phyloP scores from a whole-genome alignment of 2,797 vertebrate genomes.

The Danionella dracula region DNA sequence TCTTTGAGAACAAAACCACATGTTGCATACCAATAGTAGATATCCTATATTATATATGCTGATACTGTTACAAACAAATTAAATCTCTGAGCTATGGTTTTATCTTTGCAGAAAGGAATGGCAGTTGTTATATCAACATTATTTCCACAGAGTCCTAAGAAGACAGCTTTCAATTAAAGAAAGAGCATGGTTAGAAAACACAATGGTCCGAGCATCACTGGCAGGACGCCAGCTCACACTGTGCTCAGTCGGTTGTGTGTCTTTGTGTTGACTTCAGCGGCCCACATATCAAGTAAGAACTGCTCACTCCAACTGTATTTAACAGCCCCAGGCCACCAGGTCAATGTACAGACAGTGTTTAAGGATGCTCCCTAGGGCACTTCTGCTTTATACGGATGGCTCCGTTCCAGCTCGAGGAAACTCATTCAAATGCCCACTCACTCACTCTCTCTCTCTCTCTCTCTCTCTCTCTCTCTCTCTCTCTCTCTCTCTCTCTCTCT shows the following conservation, averaged over 20 bases:
- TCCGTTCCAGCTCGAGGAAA: conserved; percentile 4
- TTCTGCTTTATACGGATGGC: background rate
- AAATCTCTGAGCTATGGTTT: background rate
- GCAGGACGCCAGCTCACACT: conserved; percentile 6
- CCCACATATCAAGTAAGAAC: background rate
- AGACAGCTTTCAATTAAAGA: background rate
- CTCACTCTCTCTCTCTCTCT: too few species aligned
- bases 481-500: too few species aligned
- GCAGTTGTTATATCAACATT: background rate
- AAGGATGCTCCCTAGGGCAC: conserved; percentile 20
- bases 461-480: too few species aligned
- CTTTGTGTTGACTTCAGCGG: background rate
- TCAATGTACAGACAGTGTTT: conserved; percentile 28
- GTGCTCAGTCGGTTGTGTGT: background rate
- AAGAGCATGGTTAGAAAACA: background rate
- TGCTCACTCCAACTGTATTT: conserved; percentile 18
- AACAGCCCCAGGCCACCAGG: conserved; percentile 12
- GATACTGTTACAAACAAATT: too few species aligned
- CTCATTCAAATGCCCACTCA: background rate
- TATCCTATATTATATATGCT: too few species aligned
- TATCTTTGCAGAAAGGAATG: background rate
- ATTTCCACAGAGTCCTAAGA: background rate
- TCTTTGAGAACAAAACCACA: too few species aligned
- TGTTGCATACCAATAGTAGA: too few species aligned
- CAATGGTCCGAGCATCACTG: background rate